Base-by-base conservation (phyloP, 2,888 invertebrate species). In the Amphipoea oculea region DNA sequence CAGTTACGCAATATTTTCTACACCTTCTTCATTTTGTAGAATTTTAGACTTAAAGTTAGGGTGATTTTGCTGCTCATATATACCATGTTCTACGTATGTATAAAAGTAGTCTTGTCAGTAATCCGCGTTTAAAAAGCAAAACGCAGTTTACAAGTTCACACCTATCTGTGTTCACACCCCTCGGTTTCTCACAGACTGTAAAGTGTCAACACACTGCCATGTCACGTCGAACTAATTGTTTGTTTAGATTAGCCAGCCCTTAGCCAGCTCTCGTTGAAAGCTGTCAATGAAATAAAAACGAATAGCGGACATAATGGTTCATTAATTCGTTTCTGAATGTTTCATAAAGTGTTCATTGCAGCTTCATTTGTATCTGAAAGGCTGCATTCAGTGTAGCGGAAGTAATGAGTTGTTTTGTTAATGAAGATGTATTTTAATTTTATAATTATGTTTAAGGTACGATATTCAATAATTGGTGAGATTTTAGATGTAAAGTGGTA, bases 141-240 rank as follows among this genome's bases (percentile, higher is more conserved):
- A 14, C 20, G 12, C 51, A 54, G 42, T 78, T 60, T 68, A 78
- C 51, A 78, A 73, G 65, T 70, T 83, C 79, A 74, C 85, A 78
- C 85, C 87, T n/a, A n/a, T n/a, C n/a, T n/a, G n/a, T n/a, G 65
- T 70, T 83, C 79, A 74, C 85, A 78, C 85, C 87, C 82, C 70
- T 69, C 67, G 23, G 36, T 79, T 79, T 87, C 85, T 78, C 87
- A 85, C 85, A 87, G 81, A 75, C 75, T 81, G 62, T 80, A 57
- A 88, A 82, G 73, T 86, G 88, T 86, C 87, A 84, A 84, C 84
- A 71, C 79, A 67, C 69, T 36, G n/a, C 29, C 71, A 72, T 71
- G 71, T 66, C 36, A 78, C 75, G 42, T 68, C 70, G 57, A 67
- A 74, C 75, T 88, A 83, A 86, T 81, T 79, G 83, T 80, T 88